Evolutionary conservation across 2,797 vertebrate species (phyloP).

Genomic region (Tarsius wallacei): DNA sequence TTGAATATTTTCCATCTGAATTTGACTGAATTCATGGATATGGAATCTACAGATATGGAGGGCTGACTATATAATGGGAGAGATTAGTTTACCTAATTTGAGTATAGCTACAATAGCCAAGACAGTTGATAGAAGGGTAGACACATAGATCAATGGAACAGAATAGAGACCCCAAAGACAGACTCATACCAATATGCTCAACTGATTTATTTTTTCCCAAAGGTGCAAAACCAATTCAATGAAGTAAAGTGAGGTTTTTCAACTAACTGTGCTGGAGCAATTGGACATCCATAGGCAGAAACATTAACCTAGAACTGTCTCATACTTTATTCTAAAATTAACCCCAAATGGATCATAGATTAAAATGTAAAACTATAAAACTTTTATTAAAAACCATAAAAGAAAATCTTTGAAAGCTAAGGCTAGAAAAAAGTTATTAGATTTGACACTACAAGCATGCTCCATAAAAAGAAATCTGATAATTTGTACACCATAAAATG

Average conservation of each 20-base stretch:
- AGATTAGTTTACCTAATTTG: neutral
- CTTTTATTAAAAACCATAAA: neutral
- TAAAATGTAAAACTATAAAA: slow-evolving; percentile 19
- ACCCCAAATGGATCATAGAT: neutral
- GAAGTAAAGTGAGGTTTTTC: neutral
- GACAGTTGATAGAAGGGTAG: neutral
- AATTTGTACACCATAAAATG: slow-evolving; percentile 22
- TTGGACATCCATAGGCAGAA: neutral
- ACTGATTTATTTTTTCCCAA: slow-evolving; percentile 30
- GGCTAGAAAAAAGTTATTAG: neutral
- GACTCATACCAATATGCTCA: neutral
- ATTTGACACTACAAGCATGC: neutral
- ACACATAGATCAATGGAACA: neutral
- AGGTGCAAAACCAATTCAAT: neutral
- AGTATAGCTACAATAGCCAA: neutral
- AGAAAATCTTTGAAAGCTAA: slow-evolving; percentile 11
- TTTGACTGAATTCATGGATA: neutral
- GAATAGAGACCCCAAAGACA: neutral
- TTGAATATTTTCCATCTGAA: neutral
- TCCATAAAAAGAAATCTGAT: slow-evolving; percentile 2
- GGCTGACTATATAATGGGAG: neutral
- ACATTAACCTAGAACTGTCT: neutral
- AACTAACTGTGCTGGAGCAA: neutral
- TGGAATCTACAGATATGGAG: neutral
- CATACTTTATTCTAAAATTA: neutral